Evolutionary conservation across 2,113 vertebrate species (phyloP).

Genomic region (Capra hircus): DNA sequence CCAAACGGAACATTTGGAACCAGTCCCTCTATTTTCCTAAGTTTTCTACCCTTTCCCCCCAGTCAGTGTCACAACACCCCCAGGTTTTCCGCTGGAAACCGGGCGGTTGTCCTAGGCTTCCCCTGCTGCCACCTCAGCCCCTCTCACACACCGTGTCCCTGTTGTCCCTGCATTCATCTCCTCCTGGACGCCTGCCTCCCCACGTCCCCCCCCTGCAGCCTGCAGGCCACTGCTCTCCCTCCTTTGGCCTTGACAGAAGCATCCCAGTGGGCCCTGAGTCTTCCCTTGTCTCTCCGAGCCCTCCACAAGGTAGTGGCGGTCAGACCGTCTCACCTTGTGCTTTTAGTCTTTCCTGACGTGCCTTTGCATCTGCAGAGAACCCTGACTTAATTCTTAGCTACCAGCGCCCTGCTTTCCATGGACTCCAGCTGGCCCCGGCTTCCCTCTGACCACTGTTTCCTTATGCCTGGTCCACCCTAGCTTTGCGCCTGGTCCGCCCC

Average conservation of each 20-base stretch:
- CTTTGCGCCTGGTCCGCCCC: not conserved
- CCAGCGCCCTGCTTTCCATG: not conserved
- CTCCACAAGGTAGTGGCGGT: too few species aligned
- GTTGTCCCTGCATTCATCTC: not conserved
- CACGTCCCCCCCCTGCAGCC: not conserved
- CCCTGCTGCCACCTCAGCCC: not conserved
- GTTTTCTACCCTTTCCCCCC: not conserved
- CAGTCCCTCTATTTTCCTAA: not conserved
- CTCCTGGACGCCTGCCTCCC: not conserved
- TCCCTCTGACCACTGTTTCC: not conserved
- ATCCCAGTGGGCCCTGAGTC: not conserved
- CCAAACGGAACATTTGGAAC: not conserved
- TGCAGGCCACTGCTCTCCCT: not conserved
- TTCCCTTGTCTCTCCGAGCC: fast-evolving
- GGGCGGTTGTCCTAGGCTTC: not conserved
- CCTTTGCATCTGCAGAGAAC: not conserved
- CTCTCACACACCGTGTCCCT: not conserved
- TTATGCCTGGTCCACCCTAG: not conserved
- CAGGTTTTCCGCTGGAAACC: not conserved
- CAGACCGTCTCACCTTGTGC: not conserved
- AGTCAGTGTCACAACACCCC: not conserved
- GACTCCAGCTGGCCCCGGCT: too few species aligned
- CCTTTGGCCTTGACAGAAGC: not conserved
- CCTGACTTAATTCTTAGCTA: not conserved
- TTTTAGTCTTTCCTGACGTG: not conserved